Evolutionary conservation across 2,797 vertebrate genomes (phyloP).

Genomic region (Pampus argenteus): DNA sequence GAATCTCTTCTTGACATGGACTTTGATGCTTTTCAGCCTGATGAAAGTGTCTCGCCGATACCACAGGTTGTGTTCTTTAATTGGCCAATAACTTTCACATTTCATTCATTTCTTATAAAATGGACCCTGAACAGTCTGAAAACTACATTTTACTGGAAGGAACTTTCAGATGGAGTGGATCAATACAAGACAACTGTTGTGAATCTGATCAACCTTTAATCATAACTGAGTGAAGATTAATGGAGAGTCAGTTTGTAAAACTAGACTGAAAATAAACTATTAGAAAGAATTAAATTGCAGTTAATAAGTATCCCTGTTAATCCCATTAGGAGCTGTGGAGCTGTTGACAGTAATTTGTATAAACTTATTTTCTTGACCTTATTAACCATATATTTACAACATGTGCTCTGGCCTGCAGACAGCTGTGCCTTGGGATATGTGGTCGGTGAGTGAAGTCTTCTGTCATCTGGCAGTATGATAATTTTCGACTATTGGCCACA

Average conservation of each 20-base stretch:
- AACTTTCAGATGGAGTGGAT: too few relatives aligned
- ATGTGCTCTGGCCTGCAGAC: constrained; percentile 83
- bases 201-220: too few relatives aligned
- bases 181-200: too few relatives aligned
- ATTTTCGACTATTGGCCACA: neutral
- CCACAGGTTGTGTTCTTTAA: constrained; percentile 86
- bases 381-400: neutral
- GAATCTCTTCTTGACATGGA: constrained; percentile 96
- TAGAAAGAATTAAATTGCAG: too few relatives aligned
- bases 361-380: neutral
- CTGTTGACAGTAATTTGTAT: neutral
- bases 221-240: too few relatives aligned
- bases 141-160: neutral
- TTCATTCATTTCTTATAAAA: neutral
- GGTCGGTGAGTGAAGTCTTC: constrained; percentile 89
- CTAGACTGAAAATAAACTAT: too few relatives aligned
- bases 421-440: constrained; percentile 94
- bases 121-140: neutral
- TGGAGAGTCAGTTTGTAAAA: too few relatives aligned
- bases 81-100: too few relatives aligned
- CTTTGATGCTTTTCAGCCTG: constrained; percentile 95
- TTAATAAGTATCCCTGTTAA: too few relatives aligned
- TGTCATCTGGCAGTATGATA: neutral
- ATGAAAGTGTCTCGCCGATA: constrained; percentile 90
- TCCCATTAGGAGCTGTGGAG: neutral